Base-by-base conservation (phyloP, 1,140 invertebrate species). In the Tetragnatha versicolor region DNA sequence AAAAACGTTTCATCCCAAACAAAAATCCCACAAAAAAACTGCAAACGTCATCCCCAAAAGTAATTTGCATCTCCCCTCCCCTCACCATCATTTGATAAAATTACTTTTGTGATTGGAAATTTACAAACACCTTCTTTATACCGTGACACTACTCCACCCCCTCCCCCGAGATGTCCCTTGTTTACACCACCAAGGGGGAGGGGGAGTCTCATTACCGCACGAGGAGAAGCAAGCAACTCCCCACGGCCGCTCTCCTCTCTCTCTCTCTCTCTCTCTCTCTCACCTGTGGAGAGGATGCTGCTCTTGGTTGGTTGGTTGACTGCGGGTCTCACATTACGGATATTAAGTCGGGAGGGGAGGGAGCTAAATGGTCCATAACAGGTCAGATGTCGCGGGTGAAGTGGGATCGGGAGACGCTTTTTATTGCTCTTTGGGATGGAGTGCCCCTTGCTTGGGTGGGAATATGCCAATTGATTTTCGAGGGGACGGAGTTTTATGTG, bases 21-120 rank as follows among this genome's bases (percentile, higher is more conserved):
- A n/a, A n/a, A n/a, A n/a, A n/a, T n/a, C n/a, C n/a, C n/a, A n/a
- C n/a, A n/a, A n/a, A n/a, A n/a, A n/a, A n/a, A n/a, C n/a, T n/a
- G n/a, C n/a, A n/a, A n/a, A n/a, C n/a, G n/a, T n/a, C n/a, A n/a
- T n/a, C n/a, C n/a, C n/a, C n/a, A n/a, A n/a, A n/a, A n/a, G n/a
- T n/a, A n/a, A 53, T 10, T 9, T 42, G 35, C 37, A 20, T 14
- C 14, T 7, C 39, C 12, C 22, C 20, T 60, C 51, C 14, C 27
- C 31, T 4, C 33, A 60, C 17, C 25, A 73, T 73, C 69, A 73
- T 73, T 73, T 42, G 69, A 73, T 60, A 60, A 73, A 73, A 73
- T 73, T 73, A 60, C 69, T 73, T 73, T 73, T 73, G 55, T 73
- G 69, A 73, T 73, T 73, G 69, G 51, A 73, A 73, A 73, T 73